phyloP scores from a whole-genome alignment of 2,797 vertebrate species.

The Poecilia picta region DNA sequence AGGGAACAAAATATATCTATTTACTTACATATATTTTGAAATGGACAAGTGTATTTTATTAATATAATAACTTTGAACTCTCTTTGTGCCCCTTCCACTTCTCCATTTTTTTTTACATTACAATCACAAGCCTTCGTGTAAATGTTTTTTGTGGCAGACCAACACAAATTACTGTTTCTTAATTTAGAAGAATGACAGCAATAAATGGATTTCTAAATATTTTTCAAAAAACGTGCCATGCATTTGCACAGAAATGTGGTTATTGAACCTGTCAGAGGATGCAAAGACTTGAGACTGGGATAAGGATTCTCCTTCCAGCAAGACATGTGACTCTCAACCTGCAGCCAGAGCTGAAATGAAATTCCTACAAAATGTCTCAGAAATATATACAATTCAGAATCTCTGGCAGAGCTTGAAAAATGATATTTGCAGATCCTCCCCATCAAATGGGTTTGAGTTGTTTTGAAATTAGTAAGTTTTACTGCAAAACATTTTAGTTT shows the following conservation, averaged over 20 bases:
- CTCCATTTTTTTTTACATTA: neutral
- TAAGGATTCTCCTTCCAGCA: neutral
- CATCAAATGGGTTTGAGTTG: no score
- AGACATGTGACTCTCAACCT: neutral
- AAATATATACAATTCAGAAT: no score
- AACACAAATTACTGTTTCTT: neutral
- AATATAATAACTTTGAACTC: neutral
- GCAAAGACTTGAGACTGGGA: no score
- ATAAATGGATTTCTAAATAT: neutral
- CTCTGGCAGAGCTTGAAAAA: no score
- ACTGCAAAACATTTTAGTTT: no score
- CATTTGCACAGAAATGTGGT: neutral
- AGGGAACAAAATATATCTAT: neutral
- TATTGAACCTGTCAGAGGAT: neutral
- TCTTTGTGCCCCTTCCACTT: neutral
- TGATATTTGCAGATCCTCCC: no score
- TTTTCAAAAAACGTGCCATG: neutral
- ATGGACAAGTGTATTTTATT: neutral
- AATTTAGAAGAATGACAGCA: neutral
- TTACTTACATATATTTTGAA: neutral
- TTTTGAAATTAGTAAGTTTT: no score
- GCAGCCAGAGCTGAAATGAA: neutral
- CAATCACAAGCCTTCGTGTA: neutral
- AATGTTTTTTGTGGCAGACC: neutral
- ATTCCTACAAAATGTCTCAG: no score